A percentile compares a stretch with the other conserved stretches of the same genome.
Evolutionary conservation across 2,113 vertebrate species (phyloP).

Genomic region (Perca fluviatilis): DNA sequence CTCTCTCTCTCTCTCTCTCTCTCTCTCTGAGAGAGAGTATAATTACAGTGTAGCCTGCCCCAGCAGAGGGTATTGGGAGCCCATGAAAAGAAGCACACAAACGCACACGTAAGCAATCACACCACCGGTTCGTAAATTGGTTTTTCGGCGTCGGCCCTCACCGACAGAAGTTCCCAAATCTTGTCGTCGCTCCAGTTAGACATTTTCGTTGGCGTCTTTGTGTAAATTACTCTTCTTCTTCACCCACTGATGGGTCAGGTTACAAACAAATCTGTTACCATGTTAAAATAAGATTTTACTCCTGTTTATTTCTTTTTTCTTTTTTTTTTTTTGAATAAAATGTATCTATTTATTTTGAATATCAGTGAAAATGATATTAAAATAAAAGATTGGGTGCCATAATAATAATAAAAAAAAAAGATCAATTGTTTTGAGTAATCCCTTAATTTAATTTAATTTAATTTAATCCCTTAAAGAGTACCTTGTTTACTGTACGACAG

Average conservation of each 20-base stretch:
- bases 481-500: background rate
- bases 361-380: background rate
- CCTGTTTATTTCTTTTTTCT: background rate
- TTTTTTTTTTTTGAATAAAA: background rate
- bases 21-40: background rate
- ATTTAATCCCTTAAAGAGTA: background rate
- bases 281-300: background rate
- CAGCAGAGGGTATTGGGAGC: background rate
- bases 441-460: background rate
- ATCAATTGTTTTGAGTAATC: background rate
- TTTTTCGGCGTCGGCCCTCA: too few species aligned
- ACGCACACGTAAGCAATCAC: background rate
- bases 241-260: background rate
- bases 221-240: too few species aligned
- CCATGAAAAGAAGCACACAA: background rate
- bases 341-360: background rate
- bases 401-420: too few species aligned
- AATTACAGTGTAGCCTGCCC: slow-evolving; percentile 8
- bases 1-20: background rate
- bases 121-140: background rate
- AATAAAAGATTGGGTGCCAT: background rate
- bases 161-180: too few species aligned
- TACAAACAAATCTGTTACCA: background rate
- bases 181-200: too few species aligned
- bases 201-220: too few species aligned